These are phyloP conservation scores for Serrognathus titanus DNA, from an alignment of 2,888 invertebrate species.

Conservation along the genomic window DNA sequence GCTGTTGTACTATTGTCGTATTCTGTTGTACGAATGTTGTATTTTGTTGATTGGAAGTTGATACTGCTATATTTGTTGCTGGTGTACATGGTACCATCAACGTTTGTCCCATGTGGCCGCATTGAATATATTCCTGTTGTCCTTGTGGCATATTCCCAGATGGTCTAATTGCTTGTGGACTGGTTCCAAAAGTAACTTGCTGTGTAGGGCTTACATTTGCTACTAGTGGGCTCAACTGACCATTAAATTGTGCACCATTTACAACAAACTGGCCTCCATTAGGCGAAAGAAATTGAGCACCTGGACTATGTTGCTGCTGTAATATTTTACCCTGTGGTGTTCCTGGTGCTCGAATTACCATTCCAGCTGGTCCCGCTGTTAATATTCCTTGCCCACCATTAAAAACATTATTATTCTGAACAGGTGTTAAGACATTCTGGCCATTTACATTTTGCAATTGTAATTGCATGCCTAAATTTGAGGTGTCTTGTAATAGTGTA, in stretches of 20 bases:
- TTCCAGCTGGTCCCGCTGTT: conserved; percentile 65
- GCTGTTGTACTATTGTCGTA: conserved; percentile 80
- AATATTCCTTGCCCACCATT: conserved; percentile 65
- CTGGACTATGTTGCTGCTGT: conserved; percentile 63
- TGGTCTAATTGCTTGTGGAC: conserved; percentile 51
- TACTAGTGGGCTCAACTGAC: conserved; percentile 75
- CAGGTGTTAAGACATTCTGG: conserved; percentile 71
- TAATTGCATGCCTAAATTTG: conserved; percentile 67
- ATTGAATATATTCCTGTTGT: conserved; percentile 69
- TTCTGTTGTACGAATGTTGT: conserved; percentile 79
- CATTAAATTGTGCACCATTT: conserved; percentile 68
- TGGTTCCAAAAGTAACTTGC: conserved; percentile 60
- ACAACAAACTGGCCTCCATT: conserved; percentile 72
- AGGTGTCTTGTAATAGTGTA: conserved; percentile 67
- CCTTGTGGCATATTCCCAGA: conserved; percentile 46
- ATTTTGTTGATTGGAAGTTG: conserved; percentile 58
- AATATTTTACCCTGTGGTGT: conserved; percentile 69
- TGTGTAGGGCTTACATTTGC: conserved; percentile 70
- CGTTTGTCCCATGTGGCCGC: conserved; percentile 67
- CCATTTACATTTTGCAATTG: conserved; percentile 80
- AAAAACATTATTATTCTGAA: conserved; percentile 64
- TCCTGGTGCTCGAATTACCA: conserved; percentile 71
- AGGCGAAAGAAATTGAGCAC: conserved; percentile 71
- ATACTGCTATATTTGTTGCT: conserved; percentile 55
- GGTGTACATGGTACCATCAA: conserved; percentile 68